Evolutionary conservation across 2,113 vertebrate genomes (phyloP).

Genomic region (Anseranas semipalmata): DNA sequence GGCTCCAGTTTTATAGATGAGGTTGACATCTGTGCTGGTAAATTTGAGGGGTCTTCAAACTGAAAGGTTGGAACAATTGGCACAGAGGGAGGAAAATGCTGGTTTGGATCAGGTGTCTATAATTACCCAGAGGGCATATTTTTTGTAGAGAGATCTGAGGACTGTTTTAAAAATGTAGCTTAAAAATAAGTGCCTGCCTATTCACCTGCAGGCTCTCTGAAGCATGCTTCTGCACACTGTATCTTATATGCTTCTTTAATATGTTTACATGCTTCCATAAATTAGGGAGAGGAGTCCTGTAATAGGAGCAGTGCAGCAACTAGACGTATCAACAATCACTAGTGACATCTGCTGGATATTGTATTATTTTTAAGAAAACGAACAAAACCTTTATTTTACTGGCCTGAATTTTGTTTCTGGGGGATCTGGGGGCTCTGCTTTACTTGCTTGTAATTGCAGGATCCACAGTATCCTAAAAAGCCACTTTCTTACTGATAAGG

Average conservation of each 20-base stretch:
- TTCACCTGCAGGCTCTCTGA: not conserved
- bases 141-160: not conserved
- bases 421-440: not conserved
- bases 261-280: not conserved
- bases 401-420: conserved; percentile 33
- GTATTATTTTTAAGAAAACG: not conserved
- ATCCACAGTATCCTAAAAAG: not conserved
- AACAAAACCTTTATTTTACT: not conserved
- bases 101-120: not conserved
- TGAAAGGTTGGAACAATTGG: not conserved
- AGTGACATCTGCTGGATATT: not conserved
- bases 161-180: conserved; percentile 36
- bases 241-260: not conserved
- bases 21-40: not conserved
- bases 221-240: not conserved
- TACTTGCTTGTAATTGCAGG: not conserved
- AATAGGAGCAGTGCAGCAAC: not conserved
- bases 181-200: conserved; percentile 40
- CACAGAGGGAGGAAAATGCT: not conserved
- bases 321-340: not conserved
- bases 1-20: not conserved
- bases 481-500: not conserved
- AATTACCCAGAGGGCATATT: not conserved
- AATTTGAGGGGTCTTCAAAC: not conserved
- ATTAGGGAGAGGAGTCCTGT: not conserved